Evolutionary conservation across 2,888 invertebrate species (phyloP).

Genomic region (Siphlonurus alternatus): DNA sequence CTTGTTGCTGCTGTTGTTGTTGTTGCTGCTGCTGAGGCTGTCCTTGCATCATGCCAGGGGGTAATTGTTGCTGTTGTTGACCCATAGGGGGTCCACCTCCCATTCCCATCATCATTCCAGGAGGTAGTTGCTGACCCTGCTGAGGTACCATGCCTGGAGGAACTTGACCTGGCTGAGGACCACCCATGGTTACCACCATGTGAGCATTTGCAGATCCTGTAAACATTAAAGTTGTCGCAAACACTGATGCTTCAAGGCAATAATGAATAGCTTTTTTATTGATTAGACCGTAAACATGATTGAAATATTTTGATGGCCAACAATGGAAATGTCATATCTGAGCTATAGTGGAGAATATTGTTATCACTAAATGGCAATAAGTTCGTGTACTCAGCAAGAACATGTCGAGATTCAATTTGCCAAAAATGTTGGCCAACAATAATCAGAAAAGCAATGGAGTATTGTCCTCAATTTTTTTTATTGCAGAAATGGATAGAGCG

Average conservation of each 20-base stretch:
- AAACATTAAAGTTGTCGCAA: background rate
- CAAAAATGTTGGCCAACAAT: no score
- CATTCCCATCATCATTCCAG: slow-evolving; percentile 13
- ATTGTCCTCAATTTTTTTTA: no score
- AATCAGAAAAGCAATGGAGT: no score
- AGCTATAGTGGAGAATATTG: no score
- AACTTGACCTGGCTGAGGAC: background rate
- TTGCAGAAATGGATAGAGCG: no score
- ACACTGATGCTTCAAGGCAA: background rate
- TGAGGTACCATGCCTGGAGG: slow-evolving; percentile 6
- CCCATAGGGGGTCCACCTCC: slow-evolving; percentile 25
- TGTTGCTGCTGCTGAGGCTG: slow-evolving; percentile 1
- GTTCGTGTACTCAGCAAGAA: no score
- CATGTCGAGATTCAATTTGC: no score
- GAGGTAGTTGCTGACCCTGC: slow-evolving; percentile 2
- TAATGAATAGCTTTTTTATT: background rate
- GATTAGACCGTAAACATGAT: background rate
- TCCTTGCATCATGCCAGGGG: slow-evolving; percentile 5
- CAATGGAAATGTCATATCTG: no score
- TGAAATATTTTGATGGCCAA: background rate
- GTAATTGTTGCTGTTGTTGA: slow-evolving; percentile 29
- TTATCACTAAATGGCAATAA: no score
- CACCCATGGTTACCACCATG: slow-evolving; percentile 1
- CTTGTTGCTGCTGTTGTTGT: background rate
- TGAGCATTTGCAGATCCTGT: slow-evolving; percentile 6